These are phyloP conservation scores for Lepidotrigona ventralis DNA, from an alignment of 1,140 invertebrate genomes.

Conservation along the genomic window DNA sequence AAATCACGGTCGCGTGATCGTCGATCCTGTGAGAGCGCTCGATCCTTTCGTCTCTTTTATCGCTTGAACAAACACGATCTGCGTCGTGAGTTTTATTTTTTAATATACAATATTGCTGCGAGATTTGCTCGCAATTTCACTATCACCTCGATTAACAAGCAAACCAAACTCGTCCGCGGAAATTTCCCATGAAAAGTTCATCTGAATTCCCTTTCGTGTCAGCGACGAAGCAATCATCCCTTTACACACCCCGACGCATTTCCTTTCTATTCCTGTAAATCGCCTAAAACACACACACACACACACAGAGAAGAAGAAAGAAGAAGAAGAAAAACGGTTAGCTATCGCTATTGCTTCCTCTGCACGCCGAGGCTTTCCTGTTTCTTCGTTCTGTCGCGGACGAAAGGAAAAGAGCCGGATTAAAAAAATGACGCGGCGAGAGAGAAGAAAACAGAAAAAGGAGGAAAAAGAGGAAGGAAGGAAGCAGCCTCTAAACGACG, in stretches of 20 bases:
- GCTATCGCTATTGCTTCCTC: neutral
- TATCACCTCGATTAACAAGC: too few species aligned
- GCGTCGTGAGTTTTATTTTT: neutral
- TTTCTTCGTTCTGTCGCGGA: constrained; percentile 22
- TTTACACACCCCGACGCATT: neutral
- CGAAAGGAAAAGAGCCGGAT: constrained; percentile 22
- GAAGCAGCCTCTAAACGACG: constrained; percentile 52
- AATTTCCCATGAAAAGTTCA: neutral
- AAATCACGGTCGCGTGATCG: constrained; percentile 49
- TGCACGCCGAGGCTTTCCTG: neutral
- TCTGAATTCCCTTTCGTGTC: neutral
- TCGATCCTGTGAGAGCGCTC: constrained; percentile 57
- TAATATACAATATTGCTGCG: neutral
- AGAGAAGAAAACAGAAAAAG: neutral
- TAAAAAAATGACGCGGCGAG: constrained; percentile 29
- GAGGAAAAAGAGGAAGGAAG: too few species aligned
- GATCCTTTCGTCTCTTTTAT: neutral
- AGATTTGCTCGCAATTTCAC: neutral
- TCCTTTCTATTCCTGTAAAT: neutral
- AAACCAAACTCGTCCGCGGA: neutral
- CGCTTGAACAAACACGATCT: constrained; percentile 25
- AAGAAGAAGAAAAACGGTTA: too few species aligned
- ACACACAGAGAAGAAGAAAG: too few species aligned
- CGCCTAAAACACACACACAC: too few species aligned
- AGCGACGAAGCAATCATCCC: neutral